Evolutionary conservation across 2,888 invertebrate species (phyloP), one percentile per base, ranked within the genome.

Genomic region (Gastrophysa polygoni): DNA sequence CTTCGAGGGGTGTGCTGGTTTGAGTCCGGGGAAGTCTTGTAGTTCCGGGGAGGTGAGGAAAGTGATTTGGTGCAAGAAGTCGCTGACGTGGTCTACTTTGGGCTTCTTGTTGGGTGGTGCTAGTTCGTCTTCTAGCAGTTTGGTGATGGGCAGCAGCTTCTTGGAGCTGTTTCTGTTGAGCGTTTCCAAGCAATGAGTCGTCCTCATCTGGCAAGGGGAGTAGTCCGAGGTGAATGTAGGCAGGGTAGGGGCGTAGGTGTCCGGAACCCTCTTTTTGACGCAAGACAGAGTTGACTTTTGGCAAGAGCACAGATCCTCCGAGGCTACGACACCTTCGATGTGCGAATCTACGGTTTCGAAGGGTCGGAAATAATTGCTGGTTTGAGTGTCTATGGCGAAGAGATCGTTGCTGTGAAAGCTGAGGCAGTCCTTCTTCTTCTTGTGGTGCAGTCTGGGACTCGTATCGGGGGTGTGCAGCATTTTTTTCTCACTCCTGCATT

Each of bases 141-240:
- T 75, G 2, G 78, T 67, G 48, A 78, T 75, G 34, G 78, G 75
- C 49, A 67, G 64, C 14, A 63, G 54, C 82, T 70, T 84, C 82
- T 73, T 85, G 84, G 77, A 85, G 85, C 63, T 86, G 71, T 24
- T 85, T 82, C 62, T 86, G 71, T 21, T 86, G 82, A 75, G 82
- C 81, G 71, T 84, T 82, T 64, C 60, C 17, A 70, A 47, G 49
- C 73, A 72, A 82, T 81, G 81, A 78, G 79, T 78, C 79, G 82
- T 73, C 78, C 77, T 68, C 57, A 78, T 64, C 1, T 75, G 71
- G 67, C 80, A 78, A 2, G 82, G 81, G 2, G 82, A 81, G 64
- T 87, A 87, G 77, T 87, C 87, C 65, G 86, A 86, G 77, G 86
- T 85, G 48, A 85, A 86, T 62, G 85, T 78, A 10, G 84, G 85